Evolutionary conservation across 2,797 vertebrate genomes (phyloP).

Genomic region (Tamandua tetradactyla): DNA sequence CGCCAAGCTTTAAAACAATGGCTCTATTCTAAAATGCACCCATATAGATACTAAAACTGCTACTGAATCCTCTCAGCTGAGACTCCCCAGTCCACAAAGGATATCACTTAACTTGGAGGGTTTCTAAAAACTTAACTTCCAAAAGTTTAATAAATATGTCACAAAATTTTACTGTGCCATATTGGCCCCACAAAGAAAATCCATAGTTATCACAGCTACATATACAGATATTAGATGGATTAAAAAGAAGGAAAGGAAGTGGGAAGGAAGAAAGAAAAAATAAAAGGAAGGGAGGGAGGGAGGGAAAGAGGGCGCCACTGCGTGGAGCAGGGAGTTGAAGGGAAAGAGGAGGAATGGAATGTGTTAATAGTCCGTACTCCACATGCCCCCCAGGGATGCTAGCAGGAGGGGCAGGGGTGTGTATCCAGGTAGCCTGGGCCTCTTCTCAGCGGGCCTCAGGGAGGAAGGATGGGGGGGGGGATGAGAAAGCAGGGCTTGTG

Average conservation of each 20-base stretch:
- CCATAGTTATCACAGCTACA: neutral
- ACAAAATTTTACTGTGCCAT: neutral
- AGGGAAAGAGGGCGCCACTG: neutral
- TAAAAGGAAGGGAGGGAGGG: too few species aligned
- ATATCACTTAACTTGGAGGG: neutral
- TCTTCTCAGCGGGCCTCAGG: too few species aligned
- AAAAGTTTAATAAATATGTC: neutral
- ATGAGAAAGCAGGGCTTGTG: too few species aligned
- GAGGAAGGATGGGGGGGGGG: too few species aligned
- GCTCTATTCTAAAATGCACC: neutral
- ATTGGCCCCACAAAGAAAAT: neutral
- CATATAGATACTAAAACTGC: neutral
- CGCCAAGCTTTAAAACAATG: conserved; percentile 16
- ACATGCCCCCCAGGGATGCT: neutral
- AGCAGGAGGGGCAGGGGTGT: neutral
- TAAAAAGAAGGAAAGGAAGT: neutral
- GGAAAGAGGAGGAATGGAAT: neutral
- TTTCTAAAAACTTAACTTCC: neutral
- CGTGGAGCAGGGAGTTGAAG: neutral
- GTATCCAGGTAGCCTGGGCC: too few species aligned
- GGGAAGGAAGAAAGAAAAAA: too few species aligned
- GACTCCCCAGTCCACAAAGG: neutral
- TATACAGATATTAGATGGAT: neutral
- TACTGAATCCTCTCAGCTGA: neutral
- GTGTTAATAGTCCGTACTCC: too few species aligned